A percentile compares a stretch with the other conserved stretches of the same genome.
These are phyloP conservation scores for Venturia canescens DNA, from an alignment of 1,140 invertebrate genomes.

Conservation along the genomic window DNA sequence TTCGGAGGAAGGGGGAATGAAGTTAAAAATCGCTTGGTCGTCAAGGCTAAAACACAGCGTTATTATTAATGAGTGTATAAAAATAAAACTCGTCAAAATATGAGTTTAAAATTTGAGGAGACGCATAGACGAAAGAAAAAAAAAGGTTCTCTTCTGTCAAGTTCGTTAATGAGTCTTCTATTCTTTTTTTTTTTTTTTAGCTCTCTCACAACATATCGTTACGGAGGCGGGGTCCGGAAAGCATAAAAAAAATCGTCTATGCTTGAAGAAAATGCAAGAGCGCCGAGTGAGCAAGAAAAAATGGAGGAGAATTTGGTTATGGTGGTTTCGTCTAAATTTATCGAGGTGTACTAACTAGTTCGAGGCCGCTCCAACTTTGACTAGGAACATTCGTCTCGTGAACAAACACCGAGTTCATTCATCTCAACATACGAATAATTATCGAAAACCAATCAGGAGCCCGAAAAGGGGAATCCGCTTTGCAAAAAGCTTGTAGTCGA, in stretches of 20 bases:
- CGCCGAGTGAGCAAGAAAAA: not conserved
- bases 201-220: conserved; percentile 11
- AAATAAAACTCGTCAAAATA: conserved; percentile 19
- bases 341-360: conserved; percentile 18
- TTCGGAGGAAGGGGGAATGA: not conserved
- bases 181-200: conserved; percentile 1
- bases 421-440: not conserved
- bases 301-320: conserved; percentile 3
- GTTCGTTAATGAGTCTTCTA: conserved; percentile 21
- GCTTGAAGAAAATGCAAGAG: not conserved
- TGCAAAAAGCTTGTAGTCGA: no score
- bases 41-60: not conserved
- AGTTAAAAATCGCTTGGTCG: not conserved
- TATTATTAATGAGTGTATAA: not conserved
- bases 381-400: conserved; percentile 19
- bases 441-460: not conserved
- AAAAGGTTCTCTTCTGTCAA: not conserved
- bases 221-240: conserved; percentile 7
- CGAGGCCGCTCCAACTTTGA: conserved; percentile 3
- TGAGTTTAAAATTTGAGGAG: not conserved
- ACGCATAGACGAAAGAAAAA: not conserved
- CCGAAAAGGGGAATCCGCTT: no score
- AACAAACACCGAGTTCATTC: not conserved
- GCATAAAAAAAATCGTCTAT: not conserved
- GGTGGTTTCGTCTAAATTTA: conserved; percentile 14